Evolutionary conservation across 1,140 invertebrate species (phyloP).

Genomic region (Musca vetustissima): DNA sequence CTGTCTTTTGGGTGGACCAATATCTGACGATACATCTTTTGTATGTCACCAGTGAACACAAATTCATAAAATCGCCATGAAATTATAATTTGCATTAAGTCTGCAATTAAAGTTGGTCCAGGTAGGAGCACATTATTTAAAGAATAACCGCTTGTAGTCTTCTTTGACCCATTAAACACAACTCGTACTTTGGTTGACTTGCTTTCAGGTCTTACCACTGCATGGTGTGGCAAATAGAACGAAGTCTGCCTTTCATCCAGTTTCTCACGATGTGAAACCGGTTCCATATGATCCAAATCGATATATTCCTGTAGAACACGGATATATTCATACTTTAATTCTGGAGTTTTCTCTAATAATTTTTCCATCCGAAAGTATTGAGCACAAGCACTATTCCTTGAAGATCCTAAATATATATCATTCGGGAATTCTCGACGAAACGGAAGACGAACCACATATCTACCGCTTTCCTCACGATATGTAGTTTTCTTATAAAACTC

Average conservation of each 20-base stretch:
- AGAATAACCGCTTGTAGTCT: not conserved
- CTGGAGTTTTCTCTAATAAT: not conserved
- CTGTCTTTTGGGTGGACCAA: not conserved
- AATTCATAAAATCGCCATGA: constrained; percentile 5
- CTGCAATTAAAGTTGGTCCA: constrained; percentile 4
- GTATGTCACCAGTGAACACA: constrained; percentile 12
- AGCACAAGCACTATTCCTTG: not conserved
- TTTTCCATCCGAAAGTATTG: constrained; percentile 3
- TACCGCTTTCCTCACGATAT: not conserved
- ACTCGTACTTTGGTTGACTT: constrained; percentile 13
- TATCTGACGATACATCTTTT: constrained; percentile 25
- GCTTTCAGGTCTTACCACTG: not conserved
- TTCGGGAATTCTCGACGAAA: not conserved
- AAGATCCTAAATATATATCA: not conserved
- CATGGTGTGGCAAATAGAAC: constrained; percentile 2
- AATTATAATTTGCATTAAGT: not conserved
- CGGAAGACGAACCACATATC: not conserved
- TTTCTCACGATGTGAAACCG: not conserved
- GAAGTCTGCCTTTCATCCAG: not conserved
- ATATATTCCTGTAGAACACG: constrained; percentile 20
- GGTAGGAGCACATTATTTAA: constrained; percentile 7
- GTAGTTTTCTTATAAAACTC: not conserved
- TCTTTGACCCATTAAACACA: constrained; percentile 10
- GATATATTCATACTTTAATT: not conserved
- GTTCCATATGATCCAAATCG: constrained; percentile 9